phyloP scores from a whole-genome alignment of 2,113 vertebrate genomes.

The Apodemus speciosus region DNA sequence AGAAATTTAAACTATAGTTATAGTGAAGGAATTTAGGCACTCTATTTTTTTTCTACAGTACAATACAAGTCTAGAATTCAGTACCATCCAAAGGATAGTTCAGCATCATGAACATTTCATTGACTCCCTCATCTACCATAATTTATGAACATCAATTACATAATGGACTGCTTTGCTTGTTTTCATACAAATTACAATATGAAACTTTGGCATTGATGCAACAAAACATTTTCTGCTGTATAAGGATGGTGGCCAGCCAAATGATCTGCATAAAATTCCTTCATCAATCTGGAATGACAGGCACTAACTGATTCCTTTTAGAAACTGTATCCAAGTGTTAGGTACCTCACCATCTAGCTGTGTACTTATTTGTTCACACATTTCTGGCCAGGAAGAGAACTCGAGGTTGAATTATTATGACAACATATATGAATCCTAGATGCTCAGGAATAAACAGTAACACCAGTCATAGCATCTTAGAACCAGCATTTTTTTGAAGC shows the following conservation, averaged over 20 bases:
- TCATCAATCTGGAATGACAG: conserved; percentile 59
- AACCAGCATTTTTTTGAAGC: too few species aligned
- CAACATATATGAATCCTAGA: background rate
- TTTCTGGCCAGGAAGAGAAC: conserved; percentile 2
- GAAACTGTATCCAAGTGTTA: conserved; percentile 31
- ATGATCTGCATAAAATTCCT: conserved; percentile 57
- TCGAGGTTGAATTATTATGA: background rate
- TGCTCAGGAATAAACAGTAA: background rate
- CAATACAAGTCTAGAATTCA: conserved; percentile 49
- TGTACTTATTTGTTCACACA: background rate
- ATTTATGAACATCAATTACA: conserved; percentile 76
- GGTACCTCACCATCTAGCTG: background rate
- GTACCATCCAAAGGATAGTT: conserved; percentile 29
- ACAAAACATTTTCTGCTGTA: conserved; percentile 56
- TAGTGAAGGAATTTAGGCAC: background rate
- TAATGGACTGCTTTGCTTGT: conserved; percentile 70
- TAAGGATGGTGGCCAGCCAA: conserved; percentile 45
- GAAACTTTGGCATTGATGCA: conserved; percentile 62
- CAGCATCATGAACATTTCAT: conserved; percentile 22
- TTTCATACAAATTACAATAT: conserved; percentile 74
- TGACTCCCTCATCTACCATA: conserved; percentile 24
- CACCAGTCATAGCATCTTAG: background rate
- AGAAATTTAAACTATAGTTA: background rate
- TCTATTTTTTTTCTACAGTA: conserved; percentile 25
- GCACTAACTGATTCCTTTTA: background rate